Conservation (phyloP, 2,888 invertebrate genomes). For the Zygaena filipendulae region DNA sequence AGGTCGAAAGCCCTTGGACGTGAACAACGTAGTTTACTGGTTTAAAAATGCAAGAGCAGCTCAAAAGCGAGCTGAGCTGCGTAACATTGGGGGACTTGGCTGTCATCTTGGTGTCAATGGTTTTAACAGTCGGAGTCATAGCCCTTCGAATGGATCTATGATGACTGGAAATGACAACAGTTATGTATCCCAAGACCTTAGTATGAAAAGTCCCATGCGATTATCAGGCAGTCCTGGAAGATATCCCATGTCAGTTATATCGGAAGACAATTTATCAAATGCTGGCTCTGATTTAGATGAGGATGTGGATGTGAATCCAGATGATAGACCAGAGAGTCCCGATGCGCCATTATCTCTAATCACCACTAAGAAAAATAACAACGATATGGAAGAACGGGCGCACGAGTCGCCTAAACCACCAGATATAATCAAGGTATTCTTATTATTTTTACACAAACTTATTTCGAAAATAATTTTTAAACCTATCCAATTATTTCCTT, state of each 20-base stretch:
- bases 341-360: conserved; percentile 77
- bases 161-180: conserved; percentile 68
- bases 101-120: conserved; percentile 73
- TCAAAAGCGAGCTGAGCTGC: conserved; percentile 89
- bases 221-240: conserved; percentile 63
- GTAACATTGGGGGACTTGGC: conserved; percentile 69
- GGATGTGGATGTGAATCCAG: conserved; percentile 63
- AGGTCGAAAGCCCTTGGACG: conserved; percentile 93
- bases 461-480: too few relatives aligned
- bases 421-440: conserved; percentile 57
- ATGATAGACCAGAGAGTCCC: conserved; percentile 72
- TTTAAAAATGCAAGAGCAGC: conserved; percentile 98
- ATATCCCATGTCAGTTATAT: conserved; percentile 73
- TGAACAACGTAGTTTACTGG: conserved; percentile 97
- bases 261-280: conserved; percentile 74
- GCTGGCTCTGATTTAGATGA: conserved; percentile 76
- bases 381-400: conserved; percentile 48
- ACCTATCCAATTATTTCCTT: too few relatives aligned
- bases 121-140: conserved; percentile 72
- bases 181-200: conserved; percentile 68
- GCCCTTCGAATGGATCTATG: conserved; percentile 72
- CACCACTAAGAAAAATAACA: conserved; percentile 66
- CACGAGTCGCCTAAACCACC: conserved; percentile 65
- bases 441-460: conserved; percentile 2
- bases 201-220: conserved; percentile 73